Base-by-base conservation (phyloP, 2,888 invertebrate genomes). In the Portevinia maculata region DNA sequence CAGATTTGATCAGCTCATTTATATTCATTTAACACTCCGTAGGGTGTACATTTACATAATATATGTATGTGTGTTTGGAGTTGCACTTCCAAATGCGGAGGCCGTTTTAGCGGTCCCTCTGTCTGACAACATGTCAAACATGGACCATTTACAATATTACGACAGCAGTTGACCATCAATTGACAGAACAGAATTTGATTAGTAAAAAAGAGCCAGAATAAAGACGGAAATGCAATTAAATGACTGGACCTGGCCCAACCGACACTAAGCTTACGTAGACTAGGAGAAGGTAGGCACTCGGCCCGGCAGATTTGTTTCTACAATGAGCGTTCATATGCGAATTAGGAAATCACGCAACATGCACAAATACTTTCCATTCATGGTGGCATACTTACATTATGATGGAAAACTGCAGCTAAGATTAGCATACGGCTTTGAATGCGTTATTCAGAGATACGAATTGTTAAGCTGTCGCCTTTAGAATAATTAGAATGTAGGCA, bases 111-210 rank as follows among this genome's bases (percentile, higher is more conserved):
- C 53, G 67, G 55, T 69, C 67, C 34, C 30, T 64, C 62, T 39
- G 74, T 64, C 62, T 69, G 79, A 74, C 74, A 79, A 19, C 67
- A 67, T 67, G 74, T 74, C 67, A 79, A 69, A 69, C 67, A 69
- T 60, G 79, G 21, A 67, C 79, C 52, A 32, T 48, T 70, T 64
- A 44, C 30, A 64, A 78, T 60, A 65, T 67, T 73, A 59, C 57
- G 59, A 73, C 73, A 65, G 30, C 46, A 53, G 69, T 74, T 79
- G 74, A 50, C 74, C 79, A 69, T 79, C 79, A 74, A 74, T 74
- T 74, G 69, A 17, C 62, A 57, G 41, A 57, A 50, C 34, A 57
- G 55, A 62, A 34, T 34, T 52, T 79, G 60, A 74, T 79, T 74
- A 69, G 46, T 41, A 39, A 64, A 53, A 15, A 30, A 74, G 55